Base-by-base conservation (phyloP, 2,888 invertebrate species). In the Phorcus lineatus region DNA sequence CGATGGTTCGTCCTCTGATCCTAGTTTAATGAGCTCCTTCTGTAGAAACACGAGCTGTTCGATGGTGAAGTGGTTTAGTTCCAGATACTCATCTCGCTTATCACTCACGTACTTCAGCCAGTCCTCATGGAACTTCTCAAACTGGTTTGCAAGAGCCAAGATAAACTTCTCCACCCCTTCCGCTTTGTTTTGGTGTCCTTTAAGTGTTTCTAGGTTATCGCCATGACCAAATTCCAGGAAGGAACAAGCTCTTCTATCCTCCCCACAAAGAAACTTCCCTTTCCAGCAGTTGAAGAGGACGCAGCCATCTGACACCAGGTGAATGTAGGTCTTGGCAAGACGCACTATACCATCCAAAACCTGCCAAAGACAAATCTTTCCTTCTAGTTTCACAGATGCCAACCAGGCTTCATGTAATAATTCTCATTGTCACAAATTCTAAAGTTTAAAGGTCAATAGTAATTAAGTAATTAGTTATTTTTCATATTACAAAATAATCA, bases 21-120 rank as follows among this genome's bases (percentile, higher is more conserved):
- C 86, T 9, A 86, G 17, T 77, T 85, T 86, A 22, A 89, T 85
- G 36, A 91, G 70, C 66, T 90, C 86, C 75, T 83, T 80, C 67
- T 91, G 87, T 17, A 91, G 86, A 31, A 90, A 86, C 6, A 91
- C 89, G n/a, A 91, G 82, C 83, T 91, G 91, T 57, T 88, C 88
- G 9, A 89, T 88, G 9, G 90, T 90, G 84, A 85, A 91, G 81
- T 86, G 85, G 80, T 91, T 91, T 75, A 91, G 85, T n/a, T 85
- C 84, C 13, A 81, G 79, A 70, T 84, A 88, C 16, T 85, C 62
- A 11, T 76, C 70, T 24, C 91, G 79, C 62, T 88, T 85, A 1
- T 83, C 55, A 4, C 79, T 85, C 16, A 90, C 86, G 78, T 88
- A 86, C 1, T 85, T 22, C 13, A 86, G 74, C 91, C 91, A 91